These are phyloP conservation scores for Unio pictorum DNA, from an alignment of 2,888 invertebrate species.

Conservation along the genomic window DNA sequence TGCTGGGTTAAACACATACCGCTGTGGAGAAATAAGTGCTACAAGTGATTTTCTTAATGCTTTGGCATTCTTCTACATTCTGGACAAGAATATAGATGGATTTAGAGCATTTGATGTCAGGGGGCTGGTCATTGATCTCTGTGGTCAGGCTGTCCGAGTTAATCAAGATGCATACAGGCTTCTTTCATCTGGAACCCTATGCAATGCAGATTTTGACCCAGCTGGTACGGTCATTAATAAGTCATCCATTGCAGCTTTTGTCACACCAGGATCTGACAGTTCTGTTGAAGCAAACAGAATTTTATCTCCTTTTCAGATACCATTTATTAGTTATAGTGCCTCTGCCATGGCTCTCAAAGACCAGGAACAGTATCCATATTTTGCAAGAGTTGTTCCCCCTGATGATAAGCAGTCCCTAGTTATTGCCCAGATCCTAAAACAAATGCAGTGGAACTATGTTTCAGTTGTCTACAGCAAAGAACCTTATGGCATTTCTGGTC, in stretches of 20 bases:
- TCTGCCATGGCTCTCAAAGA: constrained; percentile 45
- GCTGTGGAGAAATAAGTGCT: constrained; percentile 55
- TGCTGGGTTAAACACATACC: constrained; percentile 41
- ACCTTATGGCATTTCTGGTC: constrained; percentile 34
- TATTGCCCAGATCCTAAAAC: constrained; percentile 63
- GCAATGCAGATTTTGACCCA: constrained; percentile 49
- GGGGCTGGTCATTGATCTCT: constrained; percentile 59
- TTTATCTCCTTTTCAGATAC: constrained; percentile 74
- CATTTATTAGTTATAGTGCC: constrained; percentile 70
- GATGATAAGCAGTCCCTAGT: constrained; percentile 51
- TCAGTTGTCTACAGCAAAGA: constrained; percentile 60
- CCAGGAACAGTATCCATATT: constrained; percentile 44
- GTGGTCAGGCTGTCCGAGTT: constrained; percentile 52
- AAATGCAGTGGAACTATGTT: constrained; percentile 69
- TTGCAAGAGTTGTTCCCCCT: constrained; percentile 60
- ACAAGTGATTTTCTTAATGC: constrained; percentile 59
- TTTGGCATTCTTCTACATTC: constrained; percentile 67
- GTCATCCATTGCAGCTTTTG: constrained; percentile 58
- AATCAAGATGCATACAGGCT: constrained; percentile 65
- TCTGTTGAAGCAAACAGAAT: constrained; percentile 69
- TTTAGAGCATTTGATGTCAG: constrained; percentile 30
- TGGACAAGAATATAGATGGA: constrained; percentile 18
- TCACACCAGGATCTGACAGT: constrained; percentile 55
- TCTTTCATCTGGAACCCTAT: constrained; percentile 63
- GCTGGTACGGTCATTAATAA: constrained; percentile 34